Conservation (phyloP, 2,113 vertebrate genomes). For the Vicugna pacos region DNA sequence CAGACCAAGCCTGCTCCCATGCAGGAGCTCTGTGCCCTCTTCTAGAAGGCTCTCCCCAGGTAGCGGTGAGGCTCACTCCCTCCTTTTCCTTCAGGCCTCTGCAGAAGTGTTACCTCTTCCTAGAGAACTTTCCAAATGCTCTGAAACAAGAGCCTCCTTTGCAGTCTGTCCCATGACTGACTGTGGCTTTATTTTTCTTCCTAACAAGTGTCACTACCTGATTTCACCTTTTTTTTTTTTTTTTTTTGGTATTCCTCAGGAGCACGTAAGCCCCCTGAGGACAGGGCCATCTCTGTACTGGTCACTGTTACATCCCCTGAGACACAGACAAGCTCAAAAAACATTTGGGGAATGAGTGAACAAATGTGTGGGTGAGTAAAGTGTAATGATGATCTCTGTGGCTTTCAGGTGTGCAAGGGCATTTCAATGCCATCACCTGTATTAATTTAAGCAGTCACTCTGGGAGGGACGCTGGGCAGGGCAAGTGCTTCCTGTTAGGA, state of each 20-base stretch:
- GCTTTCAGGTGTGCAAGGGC: not conserved
- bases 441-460: not conserved
- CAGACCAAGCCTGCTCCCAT: not conserved
- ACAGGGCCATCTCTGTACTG: not conserved
- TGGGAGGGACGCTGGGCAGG: not conserved
- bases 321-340: not conserved
- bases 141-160: not conserved
- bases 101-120: not conserved
- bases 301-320: not conserved
- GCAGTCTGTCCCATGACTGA: fast-evolving
- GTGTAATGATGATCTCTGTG: fast-evolving
- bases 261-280: not conserved
- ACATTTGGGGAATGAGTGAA: fast-evolving
- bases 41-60: not conserved
- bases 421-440: not conserved
- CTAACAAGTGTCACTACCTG: too few species aligned
- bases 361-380: fast-evolving
- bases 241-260: not conserved
- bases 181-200: not conserved
- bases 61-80: not conserved
- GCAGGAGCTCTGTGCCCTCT: not conserved
- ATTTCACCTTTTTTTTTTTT: not conserved
- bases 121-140: not conserved
- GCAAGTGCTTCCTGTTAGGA: not conserved
- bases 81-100: not conserved